A percentile compares a stretch with the other conserved stretches of the same genome.
These are phyloP conservation scores for Mormyrops boulengeri DNA, from an alignment of 2,797 vertebrate species.

Conservation along the genomic window DNA sequence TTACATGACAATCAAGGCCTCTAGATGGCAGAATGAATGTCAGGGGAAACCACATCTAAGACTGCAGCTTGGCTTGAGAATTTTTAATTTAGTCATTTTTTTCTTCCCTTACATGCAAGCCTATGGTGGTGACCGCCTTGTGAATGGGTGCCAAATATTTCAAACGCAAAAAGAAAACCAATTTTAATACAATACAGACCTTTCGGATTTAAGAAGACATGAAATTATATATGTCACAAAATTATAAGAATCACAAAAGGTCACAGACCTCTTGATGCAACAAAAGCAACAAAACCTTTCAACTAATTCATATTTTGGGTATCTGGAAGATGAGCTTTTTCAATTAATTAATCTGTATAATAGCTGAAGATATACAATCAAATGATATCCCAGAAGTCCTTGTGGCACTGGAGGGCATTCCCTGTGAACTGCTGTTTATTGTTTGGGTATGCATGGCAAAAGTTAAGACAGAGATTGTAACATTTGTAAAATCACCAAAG, in stretches of 20 bases:
- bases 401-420: not conserved
- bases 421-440: not conserved
- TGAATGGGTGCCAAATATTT: not conserved
- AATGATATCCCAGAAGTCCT: not conserved
- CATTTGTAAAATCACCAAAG: not conserved
- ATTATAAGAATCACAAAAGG: not conserved
- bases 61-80: not conserved
- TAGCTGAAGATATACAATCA: not conserved
- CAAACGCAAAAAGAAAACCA: not conserved
- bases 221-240: not conserved
- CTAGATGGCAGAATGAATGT: not conserved
- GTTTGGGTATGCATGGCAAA: not conserved
- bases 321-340: not conserved
- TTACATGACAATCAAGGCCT: not conserved
- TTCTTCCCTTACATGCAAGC: not conserved
- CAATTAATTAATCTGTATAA: not conserved
- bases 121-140: not conserved
- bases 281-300: not conserved
- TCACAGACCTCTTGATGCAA: not conserved
- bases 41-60: conserved; percentile 3
- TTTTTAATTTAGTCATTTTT: not conserved
- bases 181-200: not conserved
- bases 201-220: not conserved
- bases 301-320: not conserved
- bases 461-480: not conserved